Percentiles rank a stretch among this genome's conserved stretches.
phyloP scores from a whole-genome alignment of 92 coral and sea anemone species.

The Meandrina meandrites region DNA sequence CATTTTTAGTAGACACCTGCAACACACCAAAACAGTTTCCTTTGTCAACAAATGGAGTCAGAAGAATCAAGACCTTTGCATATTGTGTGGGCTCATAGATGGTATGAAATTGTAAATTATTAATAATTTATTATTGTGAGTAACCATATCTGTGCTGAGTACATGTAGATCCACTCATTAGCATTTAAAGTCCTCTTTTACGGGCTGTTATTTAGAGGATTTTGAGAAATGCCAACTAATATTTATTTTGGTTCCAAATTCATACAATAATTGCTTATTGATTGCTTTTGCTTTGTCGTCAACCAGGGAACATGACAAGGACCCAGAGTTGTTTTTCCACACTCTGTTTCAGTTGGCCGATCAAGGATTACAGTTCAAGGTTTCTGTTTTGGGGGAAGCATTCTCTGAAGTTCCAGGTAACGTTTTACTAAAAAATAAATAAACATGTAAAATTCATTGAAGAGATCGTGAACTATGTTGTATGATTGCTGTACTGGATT shows the following conservation, averaged over 20 bases:
- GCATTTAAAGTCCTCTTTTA: too few species aligned
- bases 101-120: conserved; percentile 52
- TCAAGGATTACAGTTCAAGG: conserved; percentile 66
- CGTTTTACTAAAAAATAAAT: neutral
- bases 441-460: neutral
- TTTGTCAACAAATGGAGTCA: neutral
- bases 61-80: conserved; percentile 63
- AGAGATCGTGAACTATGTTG: too few species aligned
- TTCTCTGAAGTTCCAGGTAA: conserved; percentile 92
- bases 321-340: conserved; percentile 82
- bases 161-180: too few species aligned
- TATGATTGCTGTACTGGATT: too few species aligned
- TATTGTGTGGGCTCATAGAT: conserved; percentile 96
- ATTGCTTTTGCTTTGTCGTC: neutral
- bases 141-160: too few species aligned
- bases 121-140: too few species aligned
- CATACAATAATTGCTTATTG: neutral
- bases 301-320: conserved; percentile 95
- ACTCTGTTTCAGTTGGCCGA: conserved; percentile 79
- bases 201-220: too few species aligned
- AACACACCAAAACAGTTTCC: too few species aligned
- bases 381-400: conserved; percentile 84
- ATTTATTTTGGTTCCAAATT: too few species aligned
- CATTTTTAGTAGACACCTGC: neutral
- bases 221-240: too few species aligned